phyloP scores from a whole-genome alignment of 2,888 invertebrate genomes.

The Dolomedes plantarius region DNA sequence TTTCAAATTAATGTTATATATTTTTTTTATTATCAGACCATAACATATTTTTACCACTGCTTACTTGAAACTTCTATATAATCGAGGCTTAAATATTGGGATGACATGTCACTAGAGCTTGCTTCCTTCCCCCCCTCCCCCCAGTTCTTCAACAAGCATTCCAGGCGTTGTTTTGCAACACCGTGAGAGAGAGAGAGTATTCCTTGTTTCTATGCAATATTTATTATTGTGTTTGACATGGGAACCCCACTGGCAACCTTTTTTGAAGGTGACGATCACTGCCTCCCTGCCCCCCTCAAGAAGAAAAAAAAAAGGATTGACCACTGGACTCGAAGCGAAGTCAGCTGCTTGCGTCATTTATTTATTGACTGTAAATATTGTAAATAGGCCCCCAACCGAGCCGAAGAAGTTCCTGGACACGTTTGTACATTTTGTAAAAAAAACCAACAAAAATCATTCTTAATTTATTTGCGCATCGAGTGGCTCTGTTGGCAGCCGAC shows the following conservation, averaged over 20 bases:
- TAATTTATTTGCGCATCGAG: constrained; percentile 55
- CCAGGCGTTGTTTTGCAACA: neutral
- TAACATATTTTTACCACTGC: no score
- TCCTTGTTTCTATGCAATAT: neutral
- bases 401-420: constrained; percentile 54
- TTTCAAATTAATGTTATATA: no score
- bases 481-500: constrained; percentile 46
- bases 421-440: constrained; percentile 31
- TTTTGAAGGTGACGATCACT: constrained; percentile 34
- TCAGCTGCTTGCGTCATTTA: constrained; percentile 39
- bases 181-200: neutral
- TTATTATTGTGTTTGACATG: neutral
- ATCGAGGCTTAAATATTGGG: no score
- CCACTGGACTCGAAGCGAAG: constrained; percentile 28
- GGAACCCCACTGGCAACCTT: constrained; percentile 34
- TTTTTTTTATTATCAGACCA: no score
- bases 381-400: constrained; percentile 59
- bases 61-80: no score
- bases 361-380: constrained; percentile 70
- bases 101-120: no score
- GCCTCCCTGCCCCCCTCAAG: no score
- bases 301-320: neutral
- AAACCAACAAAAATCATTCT: neutral
- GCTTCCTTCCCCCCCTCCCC: no score
- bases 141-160: neutral